A percentile compares a stretch with the other conserved stretches of the same genome.
phyloP scores from a whole-genome alignment of 2,888 invertebrate species.

The Dryocosmus kuriphilus region DNA sequence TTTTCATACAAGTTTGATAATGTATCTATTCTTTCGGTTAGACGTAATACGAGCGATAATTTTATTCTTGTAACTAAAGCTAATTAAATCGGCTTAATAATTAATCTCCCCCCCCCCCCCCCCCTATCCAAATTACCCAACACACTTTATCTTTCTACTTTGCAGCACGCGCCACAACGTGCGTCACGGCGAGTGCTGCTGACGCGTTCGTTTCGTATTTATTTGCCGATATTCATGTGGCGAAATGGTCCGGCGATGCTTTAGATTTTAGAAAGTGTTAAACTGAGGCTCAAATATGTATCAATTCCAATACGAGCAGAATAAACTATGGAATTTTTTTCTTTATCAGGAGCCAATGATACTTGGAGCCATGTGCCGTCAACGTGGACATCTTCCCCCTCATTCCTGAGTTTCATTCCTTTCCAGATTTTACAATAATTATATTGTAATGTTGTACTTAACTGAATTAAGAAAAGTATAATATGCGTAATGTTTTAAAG shows the following conservation, averaged over 20 bases:
- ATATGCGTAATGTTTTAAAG: no score
- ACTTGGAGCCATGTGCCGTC: neutral
- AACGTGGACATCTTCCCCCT: neutral
- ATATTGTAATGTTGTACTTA: no score
- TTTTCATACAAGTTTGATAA: no score
- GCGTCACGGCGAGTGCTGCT: conserved; percentile 29
- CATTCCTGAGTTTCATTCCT: no score
- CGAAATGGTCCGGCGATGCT: conserved; percentile 17
- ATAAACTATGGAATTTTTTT: conserved; percentile 19
- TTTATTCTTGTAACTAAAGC: neutral
- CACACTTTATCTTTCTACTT: neutral
- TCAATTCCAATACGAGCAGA: neutral
- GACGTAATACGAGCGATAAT: neutral
- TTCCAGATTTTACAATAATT: no score
- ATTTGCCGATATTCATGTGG: conserved; percentile 15
- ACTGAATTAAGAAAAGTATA: no score
- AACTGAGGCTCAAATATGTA: conserved; percentile 19
- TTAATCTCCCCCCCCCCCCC: no score
- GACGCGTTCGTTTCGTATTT: conserved; percentile 9
- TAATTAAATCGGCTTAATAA: neutral
- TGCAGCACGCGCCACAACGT: conserved; percentile 28
- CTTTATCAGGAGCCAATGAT: neutral
- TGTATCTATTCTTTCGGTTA: no score
- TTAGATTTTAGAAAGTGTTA: conserved; percentile 29
- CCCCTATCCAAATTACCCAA: neutral